Conservation (phyloP, 2,113 vertebrate species). For the Noctilio leporinus region DNA sequence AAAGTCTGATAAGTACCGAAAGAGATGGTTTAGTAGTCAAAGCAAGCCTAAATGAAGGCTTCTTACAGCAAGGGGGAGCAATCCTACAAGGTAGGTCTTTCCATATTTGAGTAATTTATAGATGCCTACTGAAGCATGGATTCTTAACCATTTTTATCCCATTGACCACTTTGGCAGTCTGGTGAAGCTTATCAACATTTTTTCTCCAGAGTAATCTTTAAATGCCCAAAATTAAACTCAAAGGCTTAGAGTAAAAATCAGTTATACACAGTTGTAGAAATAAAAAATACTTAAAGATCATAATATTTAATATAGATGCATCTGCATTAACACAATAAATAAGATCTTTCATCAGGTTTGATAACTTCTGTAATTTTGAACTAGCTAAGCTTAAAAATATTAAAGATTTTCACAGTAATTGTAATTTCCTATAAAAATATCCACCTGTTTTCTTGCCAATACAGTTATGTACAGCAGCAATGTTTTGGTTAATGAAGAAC, state of each 20-base stretch:
- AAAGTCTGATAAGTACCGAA: conserved; percentile 55
- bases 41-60: not conserved
- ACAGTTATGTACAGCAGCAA: not conserved
- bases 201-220: conserved; percentile 14
- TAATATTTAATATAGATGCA: not conserved
- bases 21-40: conserved; percentile 33
- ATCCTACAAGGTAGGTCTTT: not conserved
- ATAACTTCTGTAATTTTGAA: not conserved
- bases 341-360: not conserved
- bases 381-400: not conserved
- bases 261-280: not conserved
- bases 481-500: not conserved
- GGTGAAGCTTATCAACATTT: not conserved
- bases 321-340: not conserved
- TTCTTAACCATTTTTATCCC: not conserved
- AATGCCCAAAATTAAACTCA: not conserved
- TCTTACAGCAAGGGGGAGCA: not conserved
- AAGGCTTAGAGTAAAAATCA: not conserved
- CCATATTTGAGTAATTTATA: not conserved
- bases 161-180: not conserved
- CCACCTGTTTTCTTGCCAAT: not conserved
- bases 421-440: not conserved
- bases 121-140: not conserved
- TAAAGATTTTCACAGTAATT: not conserved
- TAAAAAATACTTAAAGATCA: not conserved